Conservation (phyloP, 1,140 invertebrate species). For the Hesperophylax magnus region DNA sequence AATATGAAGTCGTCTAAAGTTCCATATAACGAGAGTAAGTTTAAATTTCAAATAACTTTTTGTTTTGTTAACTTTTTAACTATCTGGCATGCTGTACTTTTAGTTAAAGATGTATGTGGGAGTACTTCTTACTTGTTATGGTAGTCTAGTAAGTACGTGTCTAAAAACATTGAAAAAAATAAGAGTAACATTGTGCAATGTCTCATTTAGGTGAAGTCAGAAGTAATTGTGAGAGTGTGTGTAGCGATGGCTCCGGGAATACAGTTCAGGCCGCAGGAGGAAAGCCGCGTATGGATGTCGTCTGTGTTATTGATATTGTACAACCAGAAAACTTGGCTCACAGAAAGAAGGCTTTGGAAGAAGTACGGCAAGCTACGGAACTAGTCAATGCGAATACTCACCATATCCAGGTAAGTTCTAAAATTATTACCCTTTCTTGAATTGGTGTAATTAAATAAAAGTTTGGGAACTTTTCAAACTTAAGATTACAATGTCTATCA, state of each 20-base stretch:
- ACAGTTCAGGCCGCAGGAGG: constrained; percentile 72
- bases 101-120: constrained; percentile 9
- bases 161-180: background rate
- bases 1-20: background rate
- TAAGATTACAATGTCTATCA: too few species aligned
- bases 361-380: constrained; percentile 85
- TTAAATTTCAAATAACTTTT: too few species aligned
- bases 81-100: too few species aligned
- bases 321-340: constrained; percentile 79
- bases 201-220: constrained; percentile 69
- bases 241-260: constrained; percentile 80
- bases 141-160: background rate
- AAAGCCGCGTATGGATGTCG: constrained; percentile 88
- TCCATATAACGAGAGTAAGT: too few species aligned
- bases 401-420: constrained; percentile 80
- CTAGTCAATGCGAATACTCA: constrained; percentile 85
- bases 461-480: too few species aligned
- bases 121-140: constrained; percentile 22
- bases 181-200: constrained; percentile 18
- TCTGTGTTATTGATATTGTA: constrained; percentile 89
- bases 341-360: constrained; percentile 86
- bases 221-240: constrained; percentile 80
- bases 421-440: background rate
- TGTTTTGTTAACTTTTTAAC: too few species aligned
- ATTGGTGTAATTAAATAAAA: background rate